A percentile compares a stretch with the other conserved stretches of the same genome.
These are phyloP conservation scores for Papilio xuthus DNA, from an alignment of 1,140 invertebrate species.

Conservation along the genomic window DNA sequence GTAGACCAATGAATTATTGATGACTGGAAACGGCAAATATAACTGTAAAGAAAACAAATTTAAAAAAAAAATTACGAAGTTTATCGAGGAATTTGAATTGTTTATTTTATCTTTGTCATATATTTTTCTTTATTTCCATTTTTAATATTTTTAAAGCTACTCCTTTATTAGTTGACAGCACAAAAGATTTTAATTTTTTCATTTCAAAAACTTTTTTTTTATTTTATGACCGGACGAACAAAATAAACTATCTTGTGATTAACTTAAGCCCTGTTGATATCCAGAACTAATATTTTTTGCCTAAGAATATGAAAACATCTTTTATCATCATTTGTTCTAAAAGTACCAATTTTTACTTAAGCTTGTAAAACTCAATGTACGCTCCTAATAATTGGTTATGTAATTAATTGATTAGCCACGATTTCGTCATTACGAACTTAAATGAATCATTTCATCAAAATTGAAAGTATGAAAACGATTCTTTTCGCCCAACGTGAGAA, in stretches of 20 bases:
- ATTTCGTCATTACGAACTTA: constrained; percentile 2
- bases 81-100: not conserved
- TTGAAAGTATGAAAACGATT: constrained; percentile 32
- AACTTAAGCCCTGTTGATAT: too few species aligned
- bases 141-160: too few species aligned
- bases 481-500: constrained; percentile 25
- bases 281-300: too few species aligned
- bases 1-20: not conserved
- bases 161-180: too few species aligned
- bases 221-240: too few species aligned
- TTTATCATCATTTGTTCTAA: not conserved
- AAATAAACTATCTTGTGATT: too few species aligned
- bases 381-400: not conserved
- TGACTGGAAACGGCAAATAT: not conserved
- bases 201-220: too few species aligned
- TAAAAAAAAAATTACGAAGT: not conserved
- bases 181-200: too few species aligned
- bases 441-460: constrained; percentile 22
- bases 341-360: not conserved
- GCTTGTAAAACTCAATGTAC: not conserved
- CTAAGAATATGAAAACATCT: not conserved
- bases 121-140: too few species aligned
- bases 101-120: not conserved
- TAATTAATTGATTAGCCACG: constrained; percentile 29
- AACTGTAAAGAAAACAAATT: not conserved